These are phyloP conservation scores for Periophthalmodon schlosseri DNA, from an alignment of 2,113 vertebrate genomes.

Conservation along the genomic window DNA sequence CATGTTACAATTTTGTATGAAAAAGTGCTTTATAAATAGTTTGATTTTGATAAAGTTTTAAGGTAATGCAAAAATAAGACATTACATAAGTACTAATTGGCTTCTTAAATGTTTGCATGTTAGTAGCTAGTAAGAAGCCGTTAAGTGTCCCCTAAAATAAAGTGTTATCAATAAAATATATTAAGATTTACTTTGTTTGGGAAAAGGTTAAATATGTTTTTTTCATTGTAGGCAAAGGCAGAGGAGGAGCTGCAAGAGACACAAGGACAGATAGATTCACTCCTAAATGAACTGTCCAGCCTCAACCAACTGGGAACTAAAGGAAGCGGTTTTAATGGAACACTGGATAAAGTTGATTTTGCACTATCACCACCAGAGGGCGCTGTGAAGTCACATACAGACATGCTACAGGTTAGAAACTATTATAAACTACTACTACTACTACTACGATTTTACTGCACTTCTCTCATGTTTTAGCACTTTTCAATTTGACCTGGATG, in stretches of 20 bases:
- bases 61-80: no score
- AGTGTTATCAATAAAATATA: background rate
- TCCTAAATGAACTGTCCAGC: conserved; percentile 77
- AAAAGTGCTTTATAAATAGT: no score
- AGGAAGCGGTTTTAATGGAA: conserved; percentile 5
- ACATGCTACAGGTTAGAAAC: conserved; percentile 83
- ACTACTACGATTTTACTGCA: background rate
- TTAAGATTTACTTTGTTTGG: background rate
- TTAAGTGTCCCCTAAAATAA: no score
- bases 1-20: no score
- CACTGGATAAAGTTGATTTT: conserved; percentile 35
- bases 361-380: conserved; percentile 54
- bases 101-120: no score
- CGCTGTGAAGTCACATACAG: conserved; percentile 78
- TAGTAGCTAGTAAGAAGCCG: no score
- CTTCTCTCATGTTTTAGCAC: background rate
- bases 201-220: background rate
- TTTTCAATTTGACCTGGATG: background rate
- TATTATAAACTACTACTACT: background rate
- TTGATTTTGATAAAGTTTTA: no score
- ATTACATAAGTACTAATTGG: no score
- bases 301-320: conserved; percentile 43
- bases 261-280: conserved; percentile 82
- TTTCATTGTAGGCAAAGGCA: conserved; percentile 82
- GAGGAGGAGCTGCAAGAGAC: conserved; percentile 90